These are phyloP conservation scores for Neodiprion fabricii DNA, from an alignment of 1,140 invertebrate species.

Conservation along the genomic window DNA sequence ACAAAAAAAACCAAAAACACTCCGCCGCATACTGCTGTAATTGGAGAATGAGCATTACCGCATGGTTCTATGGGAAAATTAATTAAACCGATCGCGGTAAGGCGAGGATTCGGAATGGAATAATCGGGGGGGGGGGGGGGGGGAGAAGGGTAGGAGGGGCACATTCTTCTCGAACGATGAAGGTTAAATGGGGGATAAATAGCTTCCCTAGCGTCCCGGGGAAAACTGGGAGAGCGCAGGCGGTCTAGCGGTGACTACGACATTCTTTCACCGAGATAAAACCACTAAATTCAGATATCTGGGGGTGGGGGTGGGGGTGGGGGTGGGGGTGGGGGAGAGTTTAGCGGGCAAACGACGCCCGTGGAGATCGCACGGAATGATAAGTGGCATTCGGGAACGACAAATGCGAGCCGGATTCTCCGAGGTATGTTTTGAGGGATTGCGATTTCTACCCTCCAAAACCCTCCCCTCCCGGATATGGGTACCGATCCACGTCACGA, in stretches of 20 bases:
- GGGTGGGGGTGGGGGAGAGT: not conserved
- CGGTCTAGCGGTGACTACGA: not conserved
- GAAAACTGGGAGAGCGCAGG: not conserved
- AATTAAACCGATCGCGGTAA: not conserved
- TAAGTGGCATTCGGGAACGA: conserved; percentile 2
- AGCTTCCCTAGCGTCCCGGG: not conserved
- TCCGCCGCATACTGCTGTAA: not conserved
- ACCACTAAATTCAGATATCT: conserved; percentile 4
- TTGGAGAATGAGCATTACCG: no score
- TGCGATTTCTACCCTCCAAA: no score
- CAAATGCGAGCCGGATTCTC: not conserved
- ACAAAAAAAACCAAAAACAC: not conserved
- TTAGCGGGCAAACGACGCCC: no score
- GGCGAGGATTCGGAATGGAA: no score
- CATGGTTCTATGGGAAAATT: not conserved
- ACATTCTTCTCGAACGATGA: not conserved
- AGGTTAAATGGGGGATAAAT: not conserved
- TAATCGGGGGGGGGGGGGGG: not conserved
- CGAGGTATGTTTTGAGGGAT: not conserved
- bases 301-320: not conserved
- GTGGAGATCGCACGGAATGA: not conserved
- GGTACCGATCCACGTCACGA: no score
- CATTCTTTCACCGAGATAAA: conserved; percentile 4
- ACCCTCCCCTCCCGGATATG: no score
- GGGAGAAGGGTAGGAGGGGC: not conserved